Conservation (phyloP, 2,797 vertebrate species). For the Synanceia verrucosa region DNA sequence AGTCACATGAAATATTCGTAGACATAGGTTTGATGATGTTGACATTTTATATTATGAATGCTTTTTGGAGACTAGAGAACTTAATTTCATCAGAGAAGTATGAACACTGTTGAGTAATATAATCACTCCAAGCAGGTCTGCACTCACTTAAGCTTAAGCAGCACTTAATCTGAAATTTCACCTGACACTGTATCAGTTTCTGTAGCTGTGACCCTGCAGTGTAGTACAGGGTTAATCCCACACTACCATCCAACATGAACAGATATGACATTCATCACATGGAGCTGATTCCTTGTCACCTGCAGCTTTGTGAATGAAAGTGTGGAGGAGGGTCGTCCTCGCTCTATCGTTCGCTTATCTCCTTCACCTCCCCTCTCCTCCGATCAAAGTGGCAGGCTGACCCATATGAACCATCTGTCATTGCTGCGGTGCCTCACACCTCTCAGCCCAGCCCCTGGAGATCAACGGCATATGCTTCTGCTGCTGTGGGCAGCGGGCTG, state of each 20-base stretch:
- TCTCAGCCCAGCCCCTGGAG: conserved; percentile 59
- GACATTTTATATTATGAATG: conserved; percentile 15
- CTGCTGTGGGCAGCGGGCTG: conserved; percentile 44
- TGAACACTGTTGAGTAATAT: conserved; percentile 19
- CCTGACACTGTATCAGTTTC: background rate
- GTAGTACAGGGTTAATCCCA: conserved; percentile 31
- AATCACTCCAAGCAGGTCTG: conserved; percentile 19
- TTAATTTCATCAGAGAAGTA: conserved; percentile 15
- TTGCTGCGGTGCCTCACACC: conserved; percentile 56
- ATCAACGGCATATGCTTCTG: conserved; percentile 62
- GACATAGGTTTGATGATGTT: conserved; percentile 7
- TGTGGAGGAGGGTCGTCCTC: conserved; percentile 27
- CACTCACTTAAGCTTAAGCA: conserved; percentile 18
- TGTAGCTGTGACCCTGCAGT: conserved; percentile 4
- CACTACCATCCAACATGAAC: conserved; percentile 8
- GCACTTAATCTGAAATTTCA: conserved; percentile 33
- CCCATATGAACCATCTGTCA: conserved; percentile 77
- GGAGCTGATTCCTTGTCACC: conserved; percentile 39
- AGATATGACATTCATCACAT: conserved; percentile 40
- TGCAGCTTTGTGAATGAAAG: conserved; percentile 57
- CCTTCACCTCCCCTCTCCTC: conserved; percentile 44
- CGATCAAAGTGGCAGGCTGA: conserved; percentile 64
- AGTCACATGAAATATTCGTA: conserved; percentile 50
- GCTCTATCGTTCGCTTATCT: conserved; percentile 29
- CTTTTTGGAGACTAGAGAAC: conserved; percentile 6